Base-by-base conservation (phyloP, 2,888 invertebrate genomes). In the Brachynemurus nebulosus region DNA sequence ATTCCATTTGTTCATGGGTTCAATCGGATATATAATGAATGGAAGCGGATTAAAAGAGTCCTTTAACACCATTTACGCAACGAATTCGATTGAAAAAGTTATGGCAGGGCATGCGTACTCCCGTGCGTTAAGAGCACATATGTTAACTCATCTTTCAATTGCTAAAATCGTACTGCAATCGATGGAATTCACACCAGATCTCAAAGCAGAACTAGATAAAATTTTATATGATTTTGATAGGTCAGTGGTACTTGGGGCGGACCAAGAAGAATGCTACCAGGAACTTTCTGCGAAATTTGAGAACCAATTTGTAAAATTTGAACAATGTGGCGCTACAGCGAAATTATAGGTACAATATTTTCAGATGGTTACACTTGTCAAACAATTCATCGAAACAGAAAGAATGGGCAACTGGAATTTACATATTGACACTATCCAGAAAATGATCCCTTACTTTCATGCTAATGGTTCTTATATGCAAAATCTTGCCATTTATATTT, bases 301-400 rank as follows among this genome's bases (percentile, higher is more conserved):
- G 67, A 68, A 70, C 68, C 68, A 67, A 66, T 69, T 70, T 70
- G 71, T 9, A 3, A 37, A 37, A 35, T 19, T 50, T 4, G 52
- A 52, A 48, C 37, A 44, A 18, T 49, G 45, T 25, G 53, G 52
- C 55, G 55, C n/a, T n/a, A n/a, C n/a, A n/a, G n/a, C n/a, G n/a
- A n/a, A n/a, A n/a, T n/a, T n/a, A n/a, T n/a, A n/a, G 55, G 39
- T 54, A 4, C 52, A 53, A 25, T 53, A 54, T 46, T 58, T 56
- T 40, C 42, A 49, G 11, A 53, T 60, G 52, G 48, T 57, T 5
- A 49, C 52, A 36, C 25, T 60, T 2, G 41, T 55, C 7, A 55
- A 56, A 47, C 46, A 55, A 21, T 59, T 55, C 42, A 57, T 58
- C 17, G 48, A 54, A 46, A 55, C 57, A 30, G 59, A 60, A 45